Evolutionary conservation across 2,113 vertebrate species (phyloP).

Genomic region (Heptranchias perlo): DNA sequence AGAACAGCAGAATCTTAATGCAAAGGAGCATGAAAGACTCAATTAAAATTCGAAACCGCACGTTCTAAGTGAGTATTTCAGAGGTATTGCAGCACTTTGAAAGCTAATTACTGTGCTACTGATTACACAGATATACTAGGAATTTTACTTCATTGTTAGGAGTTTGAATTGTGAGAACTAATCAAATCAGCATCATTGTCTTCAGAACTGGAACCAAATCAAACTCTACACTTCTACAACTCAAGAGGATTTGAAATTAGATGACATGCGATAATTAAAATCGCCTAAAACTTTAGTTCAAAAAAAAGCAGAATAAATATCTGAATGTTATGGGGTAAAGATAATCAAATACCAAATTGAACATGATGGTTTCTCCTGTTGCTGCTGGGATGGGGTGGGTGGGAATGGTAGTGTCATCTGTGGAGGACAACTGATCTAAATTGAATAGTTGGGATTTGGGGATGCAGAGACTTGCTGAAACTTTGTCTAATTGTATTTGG

Average conservation of each 20-base stretch:
- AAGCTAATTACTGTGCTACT: background rate
- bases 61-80: background rate
- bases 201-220: background rate
- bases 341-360: background rate
- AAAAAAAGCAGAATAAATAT: background rate
- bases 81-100: background rate
- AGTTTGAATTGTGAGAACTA: background rate
- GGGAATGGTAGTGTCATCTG: background rate
- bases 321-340: background rate
- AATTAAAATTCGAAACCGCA: background rate
- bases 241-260: background rate
- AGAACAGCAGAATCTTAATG: background rate
- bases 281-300: background rate
- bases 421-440: background rate
- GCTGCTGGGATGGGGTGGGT: background rate
- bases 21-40: background rate
- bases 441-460: background rate
- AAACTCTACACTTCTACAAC: background rate
- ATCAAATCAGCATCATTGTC: conserved; percentile 1
- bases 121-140: background rate
- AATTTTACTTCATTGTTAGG: background rate
- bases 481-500: background rate
- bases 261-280: background rate
- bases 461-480: background rate
- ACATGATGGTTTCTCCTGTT: background rate